Conservation (phyloP, 2,113 vertebrate genomes). For the Gila orcuttii region DNA sequence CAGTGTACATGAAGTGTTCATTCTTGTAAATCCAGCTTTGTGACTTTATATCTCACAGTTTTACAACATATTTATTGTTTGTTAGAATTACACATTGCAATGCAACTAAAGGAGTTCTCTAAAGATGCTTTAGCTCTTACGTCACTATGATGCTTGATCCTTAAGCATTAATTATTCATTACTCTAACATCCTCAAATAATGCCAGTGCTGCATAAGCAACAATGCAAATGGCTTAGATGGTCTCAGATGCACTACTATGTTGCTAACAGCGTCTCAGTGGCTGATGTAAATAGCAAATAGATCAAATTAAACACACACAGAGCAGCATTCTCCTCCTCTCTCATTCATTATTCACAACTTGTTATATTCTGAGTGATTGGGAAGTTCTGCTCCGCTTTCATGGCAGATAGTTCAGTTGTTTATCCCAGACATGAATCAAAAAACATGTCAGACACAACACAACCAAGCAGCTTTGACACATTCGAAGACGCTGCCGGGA, state of each 20-base stretch:
- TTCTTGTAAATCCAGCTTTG: no score
- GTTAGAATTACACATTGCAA: background rate
- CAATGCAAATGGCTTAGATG: conserved; percentile 1
- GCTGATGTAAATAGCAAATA: conserved; percentile 17
- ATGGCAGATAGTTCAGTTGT: background rate
- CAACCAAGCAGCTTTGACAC: background rate
- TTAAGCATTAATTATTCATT: background rate
- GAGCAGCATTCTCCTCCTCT: conserved; percentile 25
- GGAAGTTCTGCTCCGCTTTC: background rate
- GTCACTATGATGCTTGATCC: background rate
- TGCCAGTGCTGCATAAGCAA: background rate
- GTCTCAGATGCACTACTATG: conserved; percentile 6
- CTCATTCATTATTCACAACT: conserved; percentile 40
- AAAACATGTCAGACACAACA: conserved; percentile 13
- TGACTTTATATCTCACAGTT: no score
- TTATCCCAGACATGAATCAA: conserved; percentile 43
- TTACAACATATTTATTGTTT: no score
- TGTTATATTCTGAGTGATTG: conserved; percentile 38
- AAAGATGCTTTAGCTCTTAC: background rate
- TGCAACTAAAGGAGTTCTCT: background rate
- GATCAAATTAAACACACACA: conserved; percentile 27
- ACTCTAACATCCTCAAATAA: background rate
- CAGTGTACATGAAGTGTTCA: no score
- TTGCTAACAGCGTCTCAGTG: background rate
- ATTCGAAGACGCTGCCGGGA: background rate